Evolutionary conservation across 2,113 vertebrate genomes (phyloP).

Genomic region (Orthonyx spaldingii): DNA sequence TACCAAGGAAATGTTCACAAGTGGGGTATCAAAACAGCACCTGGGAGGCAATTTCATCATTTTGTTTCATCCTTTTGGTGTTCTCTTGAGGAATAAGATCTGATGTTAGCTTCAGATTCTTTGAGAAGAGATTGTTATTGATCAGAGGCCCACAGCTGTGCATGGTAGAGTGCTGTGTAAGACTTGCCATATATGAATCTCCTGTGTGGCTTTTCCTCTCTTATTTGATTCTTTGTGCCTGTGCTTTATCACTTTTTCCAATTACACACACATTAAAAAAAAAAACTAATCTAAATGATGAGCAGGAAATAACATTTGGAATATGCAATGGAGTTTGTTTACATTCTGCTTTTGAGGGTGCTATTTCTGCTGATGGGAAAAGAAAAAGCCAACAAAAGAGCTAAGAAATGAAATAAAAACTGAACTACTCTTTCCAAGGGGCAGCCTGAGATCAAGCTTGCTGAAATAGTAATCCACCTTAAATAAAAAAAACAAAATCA

Average conservation of each 20-base stretch:
- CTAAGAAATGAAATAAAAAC: neutral
- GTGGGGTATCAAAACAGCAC: conserved; percentile 2
- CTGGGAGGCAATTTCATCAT: neutral
- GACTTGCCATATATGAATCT: neutral
- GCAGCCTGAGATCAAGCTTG: neutral
- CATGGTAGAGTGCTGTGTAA: neutral
- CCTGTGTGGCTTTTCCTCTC: neutral
- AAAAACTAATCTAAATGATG: neutral
- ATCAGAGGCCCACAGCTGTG: neutral
- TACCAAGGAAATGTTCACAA: neutral
- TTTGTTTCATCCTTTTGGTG: neutral
- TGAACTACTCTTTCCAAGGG: neutral
- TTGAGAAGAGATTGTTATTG: conserved; percentile 38
- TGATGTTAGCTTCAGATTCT: conserved; percentile 26
- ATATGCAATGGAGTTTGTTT: neutral
- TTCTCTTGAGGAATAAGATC: neutral
- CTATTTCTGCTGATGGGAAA: neutral
- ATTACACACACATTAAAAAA: neutral
- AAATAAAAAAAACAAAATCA: neutral
- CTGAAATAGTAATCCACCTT: neutral
- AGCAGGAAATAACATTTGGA: neutral
- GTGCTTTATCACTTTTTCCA: neutral
- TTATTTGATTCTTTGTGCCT: neutral
- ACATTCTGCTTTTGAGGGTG: neutral
- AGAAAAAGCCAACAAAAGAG: neutral